A percentile compares a stretch with the other conserved stretches of the same genome.
Conservation (phyloP, 2,113 vertebrate species). For the Notiomystis cincta region DNA sequence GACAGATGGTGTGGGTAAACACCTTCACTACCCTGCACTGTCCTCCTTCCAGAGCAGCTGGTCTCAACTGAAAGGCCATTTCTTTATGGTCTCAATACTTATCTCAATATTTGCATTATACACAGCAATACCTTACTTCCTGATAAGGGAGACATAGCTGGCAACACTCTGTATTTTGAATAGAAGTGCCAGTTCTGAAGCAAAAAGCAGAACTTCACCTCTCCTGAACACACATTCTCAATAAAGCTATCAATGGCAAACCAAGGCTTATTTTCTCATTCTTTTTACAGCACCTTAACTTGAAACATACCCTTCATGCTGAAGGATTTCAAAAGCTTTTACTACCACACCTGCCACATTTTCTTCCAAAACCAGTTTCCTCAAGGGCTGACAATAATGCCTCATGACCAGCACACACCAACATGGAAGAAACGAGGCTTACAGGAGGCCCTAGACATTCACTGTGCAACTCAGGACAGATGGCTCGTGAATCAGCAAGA, state of each 20-base stretch:
- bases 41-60: conserved; percentile 61
- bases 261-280: background rate
- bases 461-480: background rate
- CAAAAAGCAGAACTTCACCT: background rate
- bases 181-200: background rate
- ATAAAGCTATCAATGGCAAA: background rate
- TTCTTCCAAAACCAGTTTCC: background rate
- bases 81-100: conserved; percentile 13
- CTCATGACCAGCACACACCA: background rate
- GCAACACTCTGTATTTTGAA: background rate
- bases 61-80: background rate
- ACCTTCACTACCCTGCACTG: conserved; percentile 47
- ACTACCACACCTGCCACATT: background rate
- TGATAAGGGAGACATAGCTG: background rate
- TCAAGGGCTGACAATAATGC: background rate
- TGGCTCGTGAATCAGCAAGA: background rate
- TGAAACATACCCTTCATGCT: background rate
- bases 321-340: background rate
- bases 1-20: conserved; percentile 66
- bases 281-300: background rate
- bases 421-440: background rate
- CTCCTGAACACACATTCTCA: background rate
- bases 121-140: background rate
- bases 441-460: background rate
- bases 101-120: conserved; percentile 30